These are phyloP conservation scores for Aegypius monachus DNA, from an alignment of 2,113 vertebrate species.

Conservation along the genomic window DNA sequence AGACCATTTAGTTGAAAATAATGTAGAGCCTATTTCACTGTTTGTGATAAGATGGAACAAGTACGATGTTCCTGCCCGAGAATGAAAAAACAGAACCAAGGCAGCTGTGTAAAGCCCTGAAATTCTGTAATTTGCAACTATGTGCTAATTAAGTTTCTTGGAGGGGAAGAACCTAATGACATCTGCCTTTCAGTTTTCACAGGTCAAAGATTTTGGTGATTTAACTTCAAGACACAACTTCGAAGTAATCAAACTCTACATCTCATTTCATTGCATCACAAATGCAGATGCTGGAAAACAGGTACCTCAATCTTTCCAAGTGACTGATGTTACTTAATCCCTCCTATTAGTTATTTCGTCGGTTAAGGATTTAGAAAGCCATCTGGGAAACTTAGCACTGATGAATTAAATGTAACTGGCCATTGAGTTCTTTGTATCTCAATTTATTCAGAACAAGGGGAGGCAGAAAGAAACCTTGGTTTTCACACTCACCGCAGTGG, in stretches of 20 bases:
- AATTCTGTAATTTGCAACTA: neutral
- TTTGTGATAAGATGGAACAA: neutral
- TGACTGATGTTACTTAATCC: neutral
- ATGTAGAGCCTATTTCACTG: neutral
- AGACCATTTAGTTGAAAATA: neutral
- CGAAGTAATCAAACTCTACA: neutral
- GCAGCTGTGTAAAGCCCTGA: neutral
- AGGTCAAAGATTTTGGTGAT: neutral
- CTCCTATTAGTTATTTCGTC: neutral
- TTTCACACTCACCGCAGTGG: neutral
- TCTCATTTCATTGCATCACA: neutral
- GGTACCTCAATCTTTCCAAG: neutral
- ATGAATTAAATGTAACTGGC: neutral
- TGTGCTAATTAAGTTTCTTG: neutral
- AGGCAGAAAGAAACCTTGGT: neutral
- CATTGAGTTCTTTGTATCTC: accelerated
- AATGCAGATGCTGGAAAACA: neutral
- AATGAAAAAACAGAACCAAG: neutral
- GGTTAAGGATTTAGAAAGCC: neutral
- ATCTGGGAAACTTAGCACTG: neutral
- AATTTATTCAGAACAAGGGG: neutral
- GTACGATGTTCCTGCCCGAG: neutral
- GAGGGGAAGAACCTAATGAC: neutral
- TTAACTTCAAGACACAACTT: neutral
- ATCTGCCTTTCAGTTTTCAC: neutral